Evolutionary conservation across 2,888 invertebrate species (phyloP), one percentile per base, ranked within the genome.

Genomic region (Hirtodrosophila alboralis): DNA sequence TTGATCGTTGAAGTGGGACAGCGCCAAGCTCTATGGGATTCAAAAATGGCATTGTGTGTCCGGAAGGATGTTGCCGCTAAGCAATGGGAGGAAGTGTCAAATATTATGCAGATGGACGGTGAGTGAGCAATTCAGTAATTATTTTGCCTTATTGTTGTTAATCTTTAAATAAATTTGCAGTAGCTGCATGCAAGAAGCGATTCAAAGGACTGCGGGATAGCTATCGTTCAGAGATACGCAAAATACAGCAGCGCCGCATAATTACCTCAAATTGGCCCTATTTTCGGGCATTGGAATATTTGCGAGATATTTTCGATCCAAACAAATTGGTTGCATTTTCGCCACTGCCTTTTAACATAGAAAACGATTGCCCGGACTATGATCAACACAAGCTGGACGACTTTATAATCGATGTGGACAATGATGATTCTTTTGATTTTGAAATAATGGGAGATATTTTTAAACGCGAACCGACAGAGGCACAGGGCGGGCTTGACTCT

Each of bases 381-480:
- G 56, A 61, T 0, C 9, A 44, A 1, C 30, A 23, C 3, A 38
- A 28, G 0, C 27, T 80, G 31, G 67, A 74, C 9, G 75, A 68
- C 18, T 74, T 84, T 6, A 18, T 60, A 4, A 68, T 85, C 4
- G 84, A 83, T 30, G 31, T 74, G 8, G 80, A 83, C 8, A 67
- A 68, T 23, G 86, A 84, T 21, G 76, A 84, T 41, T 80, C 77
- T 0, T 65, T 71, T 38, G 86, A 72, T 6, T 83, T 86, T 37
- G 81, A 86, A 8, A 66, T 83, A 6, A 68, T 86, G 37, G 72
- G 65, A 0, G 81, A 81, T 18, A 84, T 86, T 23, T 81, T 86
- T 7, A 69, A 80, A 27, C 61, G 61, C 3, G 61, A 63, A 0
- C 7, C 61, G 4, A 13, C 18, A 4, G 60, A 65, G 2, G 4